Percentiles rank a stretch among this genome's conserved stretches.
Evolutionary conservation across 2,797 vertebrate genomes (phyloP).

Genomic region (Manis pentadactyla): DNA sequence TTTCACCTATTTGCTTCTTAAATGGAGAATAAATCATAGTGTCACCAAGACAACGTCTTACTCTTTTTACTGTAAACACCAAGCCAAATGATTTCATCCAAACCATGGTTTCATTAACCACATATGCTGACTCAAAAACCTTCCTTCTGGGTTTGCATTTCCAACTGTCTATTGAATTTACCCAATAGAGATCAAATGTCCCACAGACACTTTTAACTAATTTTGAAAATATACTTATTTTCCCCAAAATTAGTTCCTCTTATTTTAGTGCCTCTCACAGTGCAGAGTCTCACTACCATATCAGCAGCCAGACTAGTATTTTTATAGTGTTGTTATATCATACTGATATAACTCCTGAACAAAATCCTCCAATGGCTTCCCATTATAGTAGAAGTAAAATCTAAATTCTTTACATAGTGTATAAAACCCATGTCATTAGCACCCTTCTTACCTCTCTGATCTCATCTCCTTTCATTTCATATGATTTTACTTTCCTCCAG

Average conservation of each 20-base stretch:
- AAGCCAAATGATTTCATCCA: slow-evolving; percentile 69
- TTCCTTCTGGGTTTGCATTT: slow-evolving; percentile 46
- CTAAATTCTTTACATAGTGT: not conserved
- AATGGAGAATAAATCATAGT: slow-evolving; percentile 31
- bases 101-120: slow-evolving; percentile 68
- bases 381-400: not conserved
- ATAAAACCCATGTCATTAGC: not conserved
- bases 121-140: slow-evolving; percentile 72
- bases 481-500: not conserved
- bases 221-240: too few relatives aligned
- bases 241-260: not conserved
- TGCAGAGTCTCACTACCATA: not conserved
- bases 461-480: not conserved
- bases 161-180: slow-evolving; percentile 58
- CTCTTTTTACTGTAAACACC: slow-evolving; percentile 69
- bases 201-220: not conserved
- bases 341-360: not conserved
- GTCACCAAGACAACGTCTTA: slow-evolving; percentile 67
- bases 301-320: not conserved
- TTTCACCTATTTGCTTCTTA: slow-evolving; percentile 2
- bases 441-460: not conserved
- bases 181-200: slow-evolving; percentile 39
- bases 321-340: not conserved
- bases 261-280: not conserved
- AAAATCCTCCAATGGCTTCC: not conserved